A percentile compares a stretch with the other conserved stretches of the same genome.
Conservation (phyloP, 2,797 vertebrate species). For the Ciconia nigra region DNA sequence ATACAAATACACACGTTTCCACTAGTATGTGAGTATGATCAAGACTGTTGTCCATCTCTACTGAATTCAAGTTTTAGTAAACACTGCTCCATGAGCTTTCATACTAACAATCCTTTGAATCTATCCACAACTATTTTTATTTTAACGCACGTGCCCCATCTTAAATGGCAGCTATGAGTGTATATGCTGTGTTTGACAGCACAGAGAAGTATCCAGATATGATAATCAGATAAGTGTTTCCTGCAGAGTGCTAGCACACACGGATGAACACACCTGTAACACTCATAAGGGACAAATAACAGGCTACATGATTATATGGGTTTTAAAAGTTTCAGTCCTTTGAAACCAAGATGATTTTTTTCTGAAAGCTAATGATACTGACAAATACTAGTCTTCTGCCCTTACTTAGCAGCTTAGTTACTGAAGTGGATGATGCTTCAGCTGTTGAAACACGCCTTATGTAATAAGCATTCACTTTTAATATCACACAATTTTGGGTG, state of each 20-base stretch:
- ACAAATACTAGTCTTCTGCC: background rate
- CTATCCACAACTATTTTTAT: background rate
- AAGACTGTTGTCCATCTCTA: background rate
- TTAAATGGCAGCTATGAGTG: background rate
- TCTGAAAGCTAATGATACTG: background rate
- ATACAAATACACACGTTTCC: background rate
- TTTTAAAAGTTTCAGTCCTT: background rate
- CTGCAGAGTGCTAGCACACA: background rate
- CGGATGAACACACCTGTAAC: background rate
- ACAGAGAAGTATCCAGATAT: background rate
- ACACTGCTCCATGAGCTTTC: background rate
- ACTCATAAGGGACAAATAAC: background rate
- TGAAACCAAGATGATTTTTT: background rate
- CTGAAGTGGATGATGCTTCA: background rate
- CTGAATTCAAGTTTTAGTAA: background rate
- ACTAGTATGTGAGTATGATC: background rate
- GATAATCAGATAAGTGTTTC: background rate
- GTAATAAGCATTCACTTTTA: background rate
- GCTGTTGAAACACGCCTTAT: background rate
- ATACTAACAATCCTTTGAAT: background rate
- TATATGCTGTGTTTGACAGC: background rate
- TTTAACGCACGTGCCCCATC: background rate
- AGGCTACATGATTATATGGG: background rate
- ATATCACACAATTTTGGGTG: background rate
- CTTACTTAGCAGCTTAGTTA: background rate